These are phyloP conservation scores for Pogonocherus hispidulus DNA, from an alignment of 2,888 invertebrate species.

Conservation along the genomic window DNA sequence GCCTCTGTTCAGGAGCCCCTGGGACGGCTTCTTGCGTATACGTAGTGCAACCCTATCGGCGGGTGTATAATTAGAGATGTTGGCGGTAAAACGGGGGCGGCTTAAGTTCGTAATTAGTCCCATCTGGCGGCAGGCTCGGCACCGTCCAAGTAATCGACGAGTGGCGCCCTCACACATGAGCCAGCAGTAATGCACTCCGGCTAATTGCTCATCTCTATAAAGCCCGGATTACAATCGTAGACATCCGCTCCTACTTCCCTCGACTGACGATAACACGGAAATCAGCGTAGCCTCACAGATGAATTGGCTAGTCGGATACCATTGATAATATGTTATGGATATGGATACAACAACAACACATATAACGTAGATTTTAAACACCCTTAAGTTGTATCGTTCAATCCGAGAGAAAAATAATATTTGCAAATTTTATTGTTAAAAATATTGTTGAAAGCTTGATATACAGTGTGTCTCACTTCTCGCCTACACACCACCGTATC, in stretches of 20 bases:
- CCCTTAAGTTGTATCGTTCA: too few species aligned
- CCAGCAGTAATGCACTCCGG: slow-evolving; percentile 65
- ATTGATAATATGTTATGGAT: too few species aligned
- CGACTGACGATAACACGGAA: slow-evolving; percentile 21
- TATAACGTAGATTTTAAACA: too few species aligned
- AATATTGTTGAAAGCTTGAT: too few species aligned
- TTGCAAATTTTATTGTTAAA: too few species aligned
- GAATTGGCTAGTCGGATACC: neutral
- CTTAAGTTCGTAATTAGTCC: slow-evolving; percentile 70
- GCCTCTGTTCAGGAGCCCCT: slow-evolving; percentile 11
- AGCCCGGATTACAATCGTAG: slow-evolving; percentile 62
- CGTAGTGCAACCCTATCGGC: slow-evolving; percentile 35
- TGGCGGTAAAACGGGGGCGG: slow-evolving; percentile 52
- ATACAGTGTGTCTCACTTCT: too few species aligned
- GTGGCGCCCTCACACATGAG: slow-evolving; percentile 69
- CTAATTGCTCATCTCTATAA: slow-evolving; percentile 67
- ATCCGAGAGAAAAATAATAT: too few species aligned
- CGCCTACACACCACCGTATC: too few species aligned
- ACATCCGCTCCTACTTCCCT: slow-evolving; percentile 19
- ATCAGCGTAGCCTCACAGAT: neutral
- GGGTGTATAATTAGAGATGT: slow-evolving; percentile 31
- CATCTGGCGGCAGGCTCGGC: slow-evolving; percentile 67
- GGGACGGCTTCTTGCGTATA: slow-evolving; percentile 30
- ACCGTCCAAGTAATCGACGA: slow-evolving; percentile 68
- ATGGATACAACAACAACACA: too few species aligned